Percentiles rank a stretch among this genome's conserved stretches.
Evolutionary conservation across 2,113 vertebrate species (phyloP).

Genomic region (Eptesicus fuscus): DNA sequence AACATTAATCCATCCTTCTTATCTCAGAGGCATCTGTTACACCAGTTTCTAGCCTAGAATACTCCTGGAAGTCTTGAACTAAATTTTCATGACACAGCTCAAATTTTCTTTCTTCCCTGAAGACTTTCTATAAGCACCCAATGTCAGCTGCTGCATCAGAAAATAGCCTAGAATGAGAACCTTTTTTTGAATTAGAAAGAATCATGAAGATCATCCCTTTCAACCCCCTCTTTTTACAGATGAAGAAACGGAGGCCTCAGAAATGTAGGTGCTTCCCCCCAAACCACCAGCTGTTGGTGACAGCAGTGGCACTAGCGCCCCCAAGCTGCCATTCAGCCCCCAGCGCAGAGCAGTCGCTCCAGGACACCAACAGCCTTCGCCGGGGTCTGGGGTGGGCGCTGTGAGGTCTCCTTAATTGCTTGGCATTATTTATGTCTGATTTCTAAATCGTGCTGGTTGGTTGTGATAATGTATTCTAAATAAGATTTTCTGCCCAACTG

Average conservation of each 20-base stretch:
- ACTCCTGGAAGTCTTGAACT: not conserved
- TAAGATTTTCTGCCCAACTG: not conserved
- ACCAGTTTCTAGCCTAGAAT: not conserved
- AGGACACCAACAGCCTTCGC: too few species aligned
- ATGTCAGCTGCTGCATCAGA: not conserved
- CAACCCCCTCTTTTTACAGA: not conserved
- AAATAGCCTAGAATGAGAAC: not conserved
- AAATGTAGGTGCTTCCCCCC: not conserved
- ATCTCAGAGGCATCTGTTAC: not conserved
- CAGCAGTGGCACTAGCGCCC: not conserved
- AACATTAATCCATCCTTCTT: not conserved
- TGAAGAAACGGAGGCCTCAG: not conserved
- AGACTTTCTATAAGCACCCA: not conserved
- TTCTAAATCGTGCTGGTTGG: not conserved
- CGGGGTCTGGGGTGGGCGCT: rapidly evolving
- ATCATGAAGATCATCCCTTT: not conserved
- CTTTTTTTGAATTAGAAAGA: not conserved
- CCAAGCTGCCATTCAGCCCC: not conserved
- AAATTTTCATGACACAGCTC: not conserved
- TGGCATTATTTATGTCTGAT: not conserved
- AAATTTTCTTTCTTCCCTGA: not conserved
- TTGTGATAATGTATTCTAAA: not conserved
- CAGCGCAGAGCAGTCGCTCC: too few species aligned
- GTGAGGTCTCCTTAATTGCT: not conserved
- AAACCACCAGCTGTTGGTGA: not conserved